phyloP scores from a whole-genome alignment of 2,113 vertebrate genomes.

The Dicaeum eximium region DNA sequence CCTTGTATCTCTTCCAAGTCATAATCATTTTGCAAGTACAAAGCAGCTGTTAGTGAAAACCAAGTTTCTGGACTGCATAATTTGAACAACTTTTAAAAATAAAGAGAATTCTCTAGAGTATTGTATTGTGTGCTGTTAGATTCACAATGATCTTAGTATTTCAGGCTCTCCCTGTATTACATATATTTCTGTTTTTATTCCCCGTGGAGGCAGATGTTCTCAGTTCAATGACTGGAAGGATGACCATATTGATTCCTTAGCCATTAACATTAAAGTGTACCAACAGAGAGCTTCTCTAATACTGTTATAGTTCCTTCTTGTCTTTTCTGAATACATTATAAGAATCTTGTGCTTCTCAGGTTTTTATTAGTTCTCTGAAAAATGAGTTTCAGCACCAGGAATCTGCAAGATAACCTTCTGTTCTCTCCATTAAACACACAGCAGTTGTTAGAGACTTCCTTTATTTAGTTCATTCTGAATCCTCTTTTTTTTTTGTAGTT shows the following conservation, averaged over 20 bases:
- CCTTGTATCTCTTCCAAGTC: background rate
- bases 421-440: background rate
- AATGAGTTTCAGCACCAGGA: background rate
- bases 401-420: slow-evolving; percentile 2
- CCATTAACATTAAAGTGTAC: background rate
- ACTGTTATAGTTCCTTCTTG: background rate
- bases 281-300: background rate
- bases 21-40: background rate
- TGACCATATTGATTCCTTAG: background rate
- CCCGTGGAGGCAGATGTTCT: background rate
- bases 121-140: background rate
- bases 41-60: background rate
- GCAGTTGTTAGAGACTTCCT: background rate
- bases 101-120: background rate
- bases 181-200: background rate
- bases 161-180: background rate
- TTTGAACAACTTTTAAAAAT: background rate
- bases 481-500: background rate
- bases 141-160: background rate
- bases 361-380: background rate
- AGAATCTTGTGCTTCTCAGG: background rate
- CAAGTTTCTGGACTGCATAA: background rate
- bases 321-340: background rate
- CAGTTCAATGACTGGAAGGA: background rate
- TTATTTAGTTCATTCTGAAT: slow-evolving; percentile 16